Evolutionary conservation across 2,888 invertebrate genomes (phyloP), one percentile per base, ranked within the genome.

Genomic region (Amblyjoppa fuscipennis): DNA sequence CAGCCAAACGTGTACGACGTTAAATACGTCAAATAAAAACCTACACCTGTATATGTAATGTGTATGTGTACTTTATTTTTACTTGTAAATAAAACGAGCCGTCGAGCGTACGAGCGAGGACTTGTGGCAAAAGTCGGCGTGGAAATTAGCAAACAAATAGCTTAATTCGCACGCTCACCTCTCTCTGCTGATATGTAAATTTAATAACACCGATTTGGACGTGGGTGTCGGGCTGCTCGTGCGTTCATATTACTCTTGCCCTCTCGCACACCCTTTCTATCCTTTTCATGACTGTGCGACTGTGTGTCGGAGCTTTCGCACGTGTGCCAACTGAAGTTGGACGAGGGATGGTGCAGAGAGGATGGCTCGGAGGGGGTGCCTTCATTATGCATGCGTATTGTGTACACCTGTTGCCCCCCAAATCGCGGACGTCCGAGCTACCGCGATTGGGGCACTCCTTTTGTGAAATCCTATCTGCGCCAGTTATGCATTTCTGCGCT

Each of bases 371-470:
- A 68, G 81, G 78, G 88, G 87, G 88, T 84, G 88, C 86, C 90
- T 90, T 90, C 92, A 93, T 93, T 92, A 91, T 91, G 91, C 93
- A 92, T 92, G 91, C 92, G 92, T 91, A 85, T 85, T 91, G 92
- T 92, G 92, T 92, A 92, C 93, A 93, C 93, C 93, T 93, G 93
- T 93, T 93, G 93, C 93, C 92, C 93, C 92, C 91, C 90, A 92
- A 92, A 92, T 92, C 92, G 91, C 89, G 89, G 89, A 82, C 56
- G 78, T 75, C 80, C 81, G 83, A 80, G 85, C 66, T 89, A 78
- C 69, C 41, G 83, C 83, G 79, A 61, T 51, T 56, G 41, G 56
- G n/a, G 74, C 69, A 69, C 59, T 56, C 77, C 64, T 61, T 75
- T 70, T 70, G 70, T 61, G 51, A 70, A 70, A 68, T 80, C 80